phyloP scores from a whole-genome alignment of 2,888 invertebrate genomes.

The Andrena praecox region DNA sequence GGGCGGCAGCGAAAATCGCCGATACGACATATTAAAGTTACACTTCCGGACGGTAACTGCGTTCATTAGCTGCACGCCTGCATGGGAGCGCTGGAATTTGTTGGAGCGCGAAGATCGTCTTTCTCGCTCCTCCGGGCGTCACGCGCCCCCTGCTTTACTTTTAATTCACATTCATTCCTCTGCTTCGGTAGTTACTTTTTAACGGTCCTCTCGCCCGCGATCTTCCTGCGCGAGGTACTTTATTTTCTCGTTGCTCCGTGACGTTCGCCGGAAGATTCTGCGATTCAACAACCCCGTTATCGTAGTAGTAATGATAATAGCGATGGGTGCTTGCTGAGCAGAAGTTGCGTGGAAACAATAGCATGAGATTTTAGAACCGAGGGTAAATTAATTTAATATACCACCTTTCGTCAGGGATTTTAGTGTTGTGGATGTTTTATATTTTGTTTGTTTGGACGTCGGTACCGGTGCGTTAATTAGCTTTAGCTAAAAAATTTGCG shows the following conservation, averaged over 20 bases:
- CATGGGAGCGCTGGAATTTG: constrained; percentile 18
- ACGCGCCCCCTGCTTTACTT: neutral
- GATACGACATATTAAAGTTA: constrained; percentile 53
- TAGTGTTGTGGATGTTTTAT: no score
- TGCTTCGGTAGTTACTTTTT: neutral
- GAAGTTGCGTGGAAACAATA: no score
- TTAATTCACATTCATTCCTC: neutral
- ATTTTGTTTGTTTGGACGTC: neutral
- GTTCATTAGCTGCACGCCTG: constrained; percentile 37
- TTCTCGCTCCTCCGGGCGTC: neutral
- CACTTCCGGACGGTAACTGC: constrained; percentile 36
- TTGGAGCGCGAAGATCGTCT: constrained; percentile 23
- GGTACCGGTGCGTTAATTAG: neutral
- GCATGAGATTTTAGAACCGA: no score
- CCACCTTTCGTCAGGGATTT: no score
- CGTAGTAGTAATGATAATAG: no score
- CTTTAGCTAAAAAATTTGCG: neutral
- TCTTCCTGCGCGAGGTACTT: neutral
- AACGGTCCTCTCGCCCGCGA: neutral
- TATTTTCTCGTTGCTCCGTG: neutral
- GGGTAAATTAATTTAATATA: no score
- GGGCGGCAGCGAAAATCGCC: constrained; percentile 40
- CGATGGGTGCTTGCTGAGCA: no score
- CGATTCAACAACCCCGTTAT: neutral
- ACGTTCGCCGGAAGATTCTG: neutral